phyloP scores from a whole-genome alignment of 1,140 invertebrate species.

The Pentalonia nigronervosa region DNA sequence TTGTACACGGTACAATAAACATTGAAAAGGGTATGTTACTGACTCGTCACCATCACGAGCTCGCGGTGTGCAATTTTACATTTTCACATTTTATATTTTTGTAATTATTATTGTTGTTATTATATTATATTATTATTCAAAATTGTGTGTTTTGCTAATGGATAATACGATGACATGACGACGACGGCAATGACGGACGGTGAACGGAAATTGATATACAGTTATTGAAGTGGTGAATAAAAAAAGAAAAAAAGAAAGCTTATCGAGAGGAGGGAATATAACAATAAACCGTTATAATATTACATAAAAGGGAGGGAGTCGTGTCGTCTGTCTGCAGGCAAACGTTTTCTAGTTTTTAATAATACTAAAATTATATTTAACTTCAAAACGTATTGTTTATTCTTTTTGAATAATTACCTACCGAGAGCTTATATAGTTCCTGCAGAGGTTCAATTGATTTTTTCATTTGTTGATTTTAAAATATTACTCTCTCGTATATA shows the following conservation, averaged over 20 bases:
- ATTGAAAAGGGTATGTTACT: constrained; percentile 58
- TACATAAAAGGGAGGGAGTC: constrained; percentile 23
- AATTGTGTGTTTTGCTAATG: constrained; percentile 46
- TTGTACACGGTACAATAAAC: constrained; percentile 57
- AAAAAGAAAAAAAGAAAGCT: too few relatives aligned
- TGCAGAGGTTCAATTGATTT: not conserved
- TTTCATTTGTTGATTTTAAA: constrained; percentile 9
- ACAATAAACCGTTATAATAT: constrained; percentile 35
- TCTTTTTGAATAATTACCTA: constrained; percentile 40
- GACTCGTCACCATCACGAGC: constrained; percentile 44
- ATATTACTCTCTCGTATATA: not conserved
- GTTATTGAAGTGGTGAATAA: not conserved
- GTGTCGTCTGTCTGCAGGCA: not conserved
- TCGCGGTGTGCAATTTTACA: not conserved
- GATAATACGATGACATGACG: not conserved
- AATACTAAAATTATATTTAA: constrained; percentile 45
- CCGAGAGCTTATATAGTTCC: not conserved
- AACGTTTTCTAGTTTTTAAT: constrained; percentile 38
- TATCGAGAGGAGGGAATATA: not conserved
- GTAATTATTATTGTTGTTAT: not conserved
- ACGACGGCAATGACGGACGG: not conserved
- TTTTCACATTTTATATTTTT: constrained; percentile 4
- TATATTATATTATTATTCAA: constrained; percentile 40
- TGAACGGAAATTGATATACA: not conserved
- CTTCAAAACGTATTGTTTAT: constrained; percentile 6